phyloP scores from a whole-genome alignment of 2,113 vertebrate genomes.

The Lasiurus borealis region DNA sequence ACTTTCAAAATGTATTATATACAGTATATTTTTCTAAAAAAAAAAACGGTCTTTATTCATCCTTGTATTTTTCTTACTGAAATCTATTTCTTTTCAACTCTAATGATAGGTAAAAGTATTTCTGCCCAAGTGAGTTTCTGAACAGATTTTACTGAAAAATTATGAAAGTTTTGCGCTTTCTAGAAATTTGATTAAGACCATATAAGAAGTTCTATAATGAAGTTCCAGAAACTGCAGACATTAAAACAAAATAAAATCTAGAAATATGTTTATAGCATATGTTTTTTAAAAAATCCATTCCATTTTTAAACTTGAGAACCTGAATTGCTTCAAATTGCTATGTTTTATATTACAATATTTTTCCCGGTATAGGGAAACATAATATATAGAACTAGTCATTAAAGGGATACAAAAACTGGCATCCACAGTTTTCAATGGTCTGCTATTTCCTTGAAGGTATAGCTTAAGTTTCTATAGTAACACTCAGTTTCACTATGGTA shows the following conservation, averaged over 20 bases:
- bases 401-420: slow-evolving; percentile 26
- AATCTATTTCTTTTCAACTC: slow-evolving; percentile 70
- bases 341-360: slow-evolving; percentile 53
- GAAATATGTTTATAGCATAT: slow-evolving; percentile 57
- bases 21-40: slow-evolving; percentile 87
- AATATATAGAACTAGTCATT: slow-evolving; percentile 51
- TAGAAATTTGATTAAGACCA: slow-evolving; percentile 49
- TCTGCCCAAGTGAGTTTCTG: slow-evolving; percentile 47
- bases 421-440: background rate
- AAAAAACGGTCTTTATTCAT: slow-evolving; percentile 52
- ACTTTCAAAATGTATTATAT: slow-evolving; percentile 84
- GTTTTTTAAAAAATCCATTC: background rate
- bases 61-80: slow-evolving; percentile 62
- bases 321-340: slow-evolving; percentile 53
- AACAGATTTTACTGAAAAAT: slow-evolving; percentile 64
- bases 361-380: slow-evolving; percentile 31
- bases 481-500: slow-evolving; percentile 8
- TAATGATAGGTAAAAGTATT: slow-evolving; percentile 60
- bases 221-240: slow-evolving; percentile 17
- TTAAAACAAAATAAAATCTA: slow-evolving; percentile 53
- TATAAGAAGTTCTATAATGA: slow-evolving; percentile 22
- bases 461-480: slow-evolving; percentile 46
- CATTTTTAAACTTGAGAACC: slow-evolving; percentile 64
- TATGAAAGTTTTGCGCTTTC: slow-evolving; percentile 15
- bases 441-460: slow-evolving; percentile 39